Evolutionary conservation across 2,888 invertebrate genomes (phyloP), one percentile per base, ranked within the genome.

Genomic region (Smittia sp.): DNA sequence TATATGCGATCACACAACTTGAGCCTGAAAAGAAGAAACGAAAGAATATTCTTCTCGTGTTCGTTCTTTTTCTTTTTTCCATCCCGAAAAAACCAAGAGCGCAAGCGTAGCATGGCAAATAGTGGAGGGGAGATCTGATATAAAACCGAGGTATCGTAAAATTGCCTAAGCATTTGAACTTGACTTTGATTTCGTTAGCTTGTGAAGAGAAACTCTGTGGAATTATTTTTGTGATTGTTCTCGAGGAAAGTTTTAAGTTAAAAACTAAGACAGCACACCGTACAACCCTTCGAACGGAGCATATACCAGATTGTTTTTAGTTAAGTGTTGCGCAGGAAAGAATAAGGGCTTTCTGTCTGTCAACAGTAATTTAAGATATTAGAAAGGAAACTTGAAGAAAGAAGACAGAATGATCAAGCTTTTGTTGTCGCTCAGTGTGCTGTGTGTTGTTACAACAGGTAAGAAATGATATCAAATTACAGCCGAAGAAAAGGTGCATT

Each of bases 361-460:
- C 63, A 63, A 63, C 63, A 63, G 20, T 63, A 63, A 63, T 63
- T 63, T 13, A 58, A 72, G 62, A 27, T 46, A 32, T 72, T 54
- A 54, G 25, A 70, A 62, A 72, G 62, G 72, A 62, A 72, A 72
- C 15, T 32, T 2, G 27, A 15, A 27, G 22, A 70, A 70, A 70
- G 58, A 72, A 38, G 32, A 58, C 18, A 58, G 22, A 58, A 73
- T 73, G 73, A 73, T 73, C 41, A 73, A 73, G 54, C 62, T 73
- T 38, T 65, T 65, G 27, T 65, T 73, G 41, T 46, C 65, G 46
- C 65, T 73, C 46, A 73, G 73, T 73, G 73, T 73, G 1, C 18
- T 73, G 9, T 73, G 63, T 73, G 73, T 73, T n/a, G 39, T 38
- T 65, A 39, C 73, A 46, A 73, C 73, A 73, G 73, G 73, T 73